phyloP scores from a whole-genome alignment of 2,888 invertebrate genomes.

The Bembecia ichneumoniformis region DNA sequence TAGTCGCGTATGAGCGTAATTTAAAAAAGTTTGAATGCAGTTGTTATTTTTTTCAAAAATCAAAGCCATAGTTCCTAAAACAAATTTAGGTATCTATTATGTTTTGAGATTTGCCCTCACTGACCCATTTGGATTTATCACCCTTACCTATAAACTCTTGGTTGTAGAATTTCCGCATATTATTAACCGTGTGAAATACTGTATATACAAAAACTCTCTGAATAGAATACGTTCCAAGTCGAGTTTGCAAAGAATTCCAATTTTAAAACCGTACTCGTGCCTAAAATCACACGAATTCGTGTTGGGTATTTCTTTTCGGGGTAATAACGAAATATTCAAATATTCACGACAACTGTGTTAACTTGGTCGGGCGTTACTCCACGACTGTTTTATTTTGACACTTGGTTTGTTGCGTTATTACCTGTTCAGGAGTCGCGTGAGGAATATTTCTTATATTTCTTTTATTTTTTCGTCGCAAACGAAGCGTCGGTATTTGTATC shows the following conservation, averaged over 20 bases:
- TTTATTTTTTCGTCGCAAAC: constrained; percentile 31
- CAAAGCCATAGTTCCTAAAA: too few relatives aligned
- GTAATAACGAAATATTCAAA: neutral
- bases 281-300: constrained; percentile 18
- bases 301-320: constrained; percentile 1
- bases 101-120: too few relatives aligned
- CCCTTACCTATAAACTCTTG: too few relatives aligned
- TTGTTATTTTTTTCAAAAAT: too few relatives aligned
- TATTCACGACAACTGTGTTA: neutral
- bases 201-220: too few relatives aligned
- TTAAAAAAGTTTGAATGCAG: too few relatives aligned
- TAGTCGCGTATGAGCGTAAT: too few relatives aligned
- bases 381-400: constrained; percentile 1
- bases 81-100: too few relatives aligned
- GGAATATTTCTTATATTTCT: constrained; percentile 27
- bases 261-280: constrained; percentile 28
- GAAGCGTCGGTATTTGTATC: constrained; percentile 9
- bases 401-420: neutral
- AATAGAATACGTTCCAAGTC: constrained; percentile 7
- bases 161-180: too few relatives aligned
- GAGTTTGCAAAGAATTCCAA: constrained; percentile 26
- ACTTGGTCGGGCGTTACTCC: neutral
- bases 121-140: too few relatives aligned
- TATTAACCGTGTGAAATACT: too few relatives aligned
- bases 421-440: constrained; percentile 14